Evolutionary conservation across 2,113 vertebrate species (phyloP).

Genomic region (Carlito syrichta): DNA sequence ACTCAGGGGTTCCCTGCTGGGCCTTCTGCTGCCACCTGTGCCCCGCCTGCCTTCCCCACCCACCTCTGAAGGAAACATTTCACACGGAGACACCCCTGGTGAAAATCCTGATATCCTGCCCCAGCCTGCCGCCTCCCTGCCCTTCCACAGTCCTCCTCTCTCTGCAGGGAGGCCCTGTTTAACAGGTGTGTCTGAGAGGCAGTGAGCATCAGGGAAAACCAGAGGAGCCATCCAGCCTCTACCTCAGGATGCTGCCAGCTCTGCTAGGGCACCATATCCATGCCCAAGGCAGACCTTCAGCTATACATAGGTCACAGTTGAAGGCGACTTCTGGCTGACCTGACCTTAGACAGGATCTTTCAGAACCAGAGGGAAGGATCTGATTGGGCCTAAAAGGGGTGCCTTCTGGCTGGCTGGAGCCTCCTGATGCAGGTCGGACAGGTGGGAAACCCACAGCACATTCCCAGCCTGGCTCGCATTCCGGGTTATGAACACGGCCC

Average conservation of each 20-base stretch:
- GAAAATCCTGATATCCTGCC: not conserved
- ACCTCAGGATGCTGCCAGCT: not conserved
- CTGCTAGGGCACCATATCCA: not conserved
- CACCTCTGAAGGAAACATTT: not conserved
- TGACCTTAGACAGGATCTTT: not conserved
- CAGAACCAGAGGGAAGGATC: not conserved
- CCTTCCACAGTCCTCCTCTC: not conserved
- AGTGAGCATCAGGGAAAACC: not conserved
- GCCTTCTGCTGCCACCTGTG: not conserved
- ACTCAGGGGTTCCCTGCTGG: not conserved
- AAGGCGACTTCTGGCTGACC: not conserved
- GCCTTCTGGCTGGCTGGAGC: not conserved
- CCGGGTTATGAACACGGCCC: not conserved
- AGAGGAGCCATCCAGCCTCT: not conserved
- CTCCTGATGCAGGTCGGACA: not conserved
- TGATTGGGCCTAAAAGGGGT: not conserved
- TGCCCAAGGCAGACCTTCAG: not conserved
- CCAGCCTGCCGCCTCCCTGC: not conserved
- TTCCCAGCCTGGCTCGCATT: not conserved
- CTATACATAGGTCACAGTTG: not conserved
- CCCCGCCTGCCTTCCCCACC: not conserved
- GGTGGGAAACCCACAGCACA: not conserved
- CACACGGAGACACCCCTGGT: not conserved
- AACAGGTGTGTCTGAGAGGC: not conserved
- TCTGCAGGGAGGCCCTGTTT: not conserved